Base-by-base conservation (phyloP, 2,888 invertebrate genomes). In the Cinara cedri region DNA sequence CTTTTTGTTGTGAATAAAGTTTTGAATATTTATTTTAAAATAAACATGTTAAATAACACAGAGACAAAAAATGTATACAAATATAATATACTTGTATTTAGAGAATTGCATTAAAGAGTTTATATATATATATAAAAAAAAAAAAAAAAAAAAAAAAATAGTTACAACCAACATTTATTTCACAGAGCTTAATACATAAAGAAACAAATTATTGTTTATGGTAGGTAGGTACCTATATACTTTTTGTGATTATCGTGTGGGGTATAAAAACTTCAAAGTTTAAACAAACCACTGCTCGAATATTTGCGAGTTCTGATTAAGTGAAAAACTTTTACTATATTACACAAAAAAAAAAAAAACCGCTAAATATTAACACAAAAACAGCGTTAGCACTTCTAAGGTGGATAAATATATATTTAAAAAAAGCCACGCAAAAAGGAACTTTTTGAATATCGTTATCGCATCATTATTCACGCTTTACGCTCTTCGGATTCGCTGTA, bases 401-500 rank as follows among this genome's bases (percentile, higher is more conserved):
- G 74, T 75, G 24, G n/a, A 65, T 65, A 75, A 75, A 75, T 44
- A 54, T 65, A 75, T 75, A 65, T 75, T 54, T 68, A 66, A 65
- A 76, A 74, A 78, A 65, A 70, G 21, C 60, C 60, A 34, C 42
- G 60, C 19, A 75, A 63, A 54, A 71, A 75, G 51, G 42, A 63
- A 68, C 68, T 78, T 78, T 78, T 68, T 70, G 78, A 70, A 70
- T 78, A 78, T 78, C 78, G 78, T 78, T 78, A 70, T 78, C 68
- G 78, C 68, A 60, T 70, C 78, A 68, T 78, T 70, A 78, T 78
- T 70, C 60, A 78, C 78, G 57, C 78, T 70, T 68, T 70, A 78
- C 78, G 78, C 78, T 68, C 54, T 78, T 78, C 65, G 78, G 68
- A 78, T 78, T 78, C 78, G 68, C 49, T 78, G 78, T 78, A 78